Base-by-base conservation (phyloP, 2,888 invertebrate genomes). In the Bursaphelenchus okinawaensis region DNA sequence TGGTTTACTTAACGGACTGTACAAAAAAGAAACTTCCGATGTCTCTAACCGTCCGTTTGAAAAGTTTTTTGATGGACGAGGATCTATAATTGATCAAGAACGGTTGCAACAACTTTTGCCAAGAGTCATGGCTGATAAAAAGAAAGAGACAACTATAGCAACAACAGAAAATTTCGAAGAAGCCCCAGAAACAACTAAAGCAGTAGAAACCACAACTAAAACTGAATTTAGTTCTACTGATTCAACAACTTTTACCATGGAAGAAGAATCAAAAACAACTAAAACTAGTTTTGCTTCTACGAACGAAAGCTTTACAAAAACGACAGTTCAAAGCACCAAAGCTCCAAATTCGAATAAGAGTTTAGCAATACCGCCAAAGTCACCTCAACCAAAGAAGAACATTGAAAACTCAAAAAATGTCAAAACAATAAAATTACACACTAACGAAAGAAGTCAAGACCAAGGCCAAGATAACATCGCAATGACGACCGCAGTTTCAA, bases 91-190 rank as follows among this genome's bases (percentile, higher is more conserved):
- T n/a, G 40, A 40, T 4, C 40, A 1, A 4, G n/a, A 40, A 4
- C 12, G 40, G 40, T 4, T 40, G 40, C 3, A 40, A 6, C 40
- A 40, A n/a, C 12, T 40, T 40, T 40, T 40, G 40, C 40, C 40
- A n/a, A 40, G 40, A 40, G n/a, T n/a, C n/a, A 40, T 40, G 2
- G 40, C 12, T 1, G 40, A 40, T 6, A n/a, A 1, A 4, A 40
- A 40, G 40, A 40, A 23, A 22, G 40, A 60, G 12, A 26, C 26
- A 16, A 57, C 20, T 19, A 63, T 60, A 12, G 62, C 70, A 16
- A 66, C 62, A 7, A 29, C 63, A 22, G 63, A 52, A n/a, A 67
- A 66, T 27, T 52, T 59, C n/a, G 61, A 55, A 28, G 24, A 27
- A 20, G 50, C 29, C 6, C 59, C 55, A 7, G 24, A 58, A 3